phyloP scores from a whole-genome alignment of 2,888 invertebrate genomes.

The Cacoxenus indagator region DNA sequence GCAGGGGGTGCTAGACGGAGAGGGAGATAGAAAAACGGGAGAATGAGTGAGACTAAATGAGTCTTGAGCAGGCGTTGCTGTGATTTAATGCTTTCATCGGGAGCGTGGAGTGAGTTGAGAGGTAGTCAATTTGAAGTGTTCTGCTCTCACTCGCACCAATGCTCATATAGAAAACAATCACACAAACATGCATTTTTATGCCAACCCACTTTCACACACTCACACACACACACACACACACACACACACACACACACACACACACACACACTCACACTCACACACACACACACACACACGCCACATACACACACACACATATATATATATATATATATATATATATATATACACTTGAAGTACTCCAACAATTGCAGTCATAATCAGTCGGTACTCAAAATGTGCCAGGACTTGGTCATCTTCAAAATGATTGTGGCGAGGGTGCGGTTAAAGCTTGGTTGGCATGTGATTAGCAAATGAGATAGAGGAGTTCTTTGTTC shows the following conservation, averaged over 20 bases:
- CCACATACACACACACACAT: too few relatives aligned
- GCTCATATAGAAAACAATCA: not conserved
- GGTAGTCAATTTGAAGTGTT: not conserved
- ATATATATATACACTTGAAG: slow-evolving; percentile 6
- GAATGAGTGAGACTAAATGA: not conserved
- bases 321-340: too few relatives aligned
- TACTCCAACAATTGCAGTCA: slow-evolving; percentile 2
- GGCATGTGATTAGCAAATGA: not conserved
- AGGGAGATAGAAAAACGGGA: not conserved
- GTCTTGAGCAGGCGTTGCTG: slow-evolving; percentile 12
- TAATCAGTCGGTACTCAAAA: slow-evolving; percentile 10
- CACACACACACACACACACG: too few relatives aligned
- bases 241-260: too few relatives aligned
- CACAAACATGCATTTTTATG: not conserved
- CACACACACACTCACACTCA: too few relatives aligned
- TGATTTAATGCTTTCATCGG: slow-evolving; percentile 1
- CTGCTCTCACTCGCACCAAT: slow-evolving; percentile 2
- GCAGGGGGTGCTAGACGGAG: too few relatives aligned
- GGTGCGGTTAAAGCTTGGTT: not conserved
- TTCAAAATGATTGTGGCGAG: not conserved
- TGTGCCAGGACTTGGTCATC: slow-evolving; percentile 14
- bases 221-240: too few relatives aligned
- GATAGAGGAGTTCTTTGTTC: not conserved
- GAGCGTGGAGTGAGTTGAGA: not conserved
- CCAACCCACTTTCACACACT: too few relatives aligned